Evolutionary conservation across 92 coral and sea anemone species (phyloP).

Genomic region (Blastomussa wellsi): DNA sequence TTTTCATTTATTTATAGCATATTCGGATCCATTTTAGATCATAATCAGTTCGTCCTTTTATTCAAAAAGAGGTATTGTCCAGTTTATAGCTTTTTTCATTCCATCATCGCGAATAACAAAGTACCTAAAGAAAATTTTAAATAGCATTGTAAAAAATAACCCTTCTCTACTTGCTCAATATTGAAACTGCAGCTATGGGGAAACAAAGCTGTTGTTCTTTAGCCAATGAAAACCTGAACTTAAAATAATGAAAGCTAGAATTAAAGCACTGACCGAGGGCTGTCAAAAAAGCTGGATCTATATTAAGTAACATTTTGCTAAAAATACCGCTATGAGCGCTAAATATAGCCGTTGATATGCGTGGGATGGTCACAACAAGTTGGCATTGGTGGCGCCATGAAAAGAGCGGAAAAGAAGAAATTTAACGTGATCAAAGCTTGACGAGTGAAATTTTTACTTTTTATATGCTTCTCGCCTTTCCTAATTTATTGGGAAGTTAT

Average conservation of each 20-base stretch:
- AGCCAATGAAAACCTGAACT: neutral
- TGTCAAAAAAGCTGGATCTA: slow-evolving; percentile 2
- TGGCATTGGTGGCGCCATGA: neutral
- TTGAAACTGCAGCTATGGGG: neutral
- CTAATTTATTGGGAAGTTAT: neutral
- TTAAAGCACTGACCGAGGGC: slow-evolving; percentile 15
- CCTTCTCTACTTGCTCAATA: neutral
- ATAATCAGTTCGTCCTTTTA: neutral
- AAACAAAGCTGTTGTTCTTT: neutral
- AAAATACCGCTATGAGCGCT: slow-evolving; percentile 9
- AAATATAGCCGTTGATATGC: slow-evolving; percentile 15
- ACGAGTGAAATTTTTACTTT: neutral
- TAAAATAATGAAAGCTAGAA: neutral
- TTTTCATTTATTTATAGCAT: neutral
- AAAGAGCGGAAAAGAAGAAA: slow-evolving; percentile 3
- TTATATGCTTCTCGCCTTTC: neutral
- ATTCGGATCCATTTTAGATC: neutral
- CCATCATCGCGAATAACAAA: neutral
- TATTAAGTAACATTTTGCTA: neutral
- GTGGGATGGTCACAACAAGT: neutral
- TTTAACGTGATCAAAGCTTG: neutral
- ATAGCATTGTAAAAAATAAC: neutral
- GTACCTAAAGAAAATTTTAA: neutral
- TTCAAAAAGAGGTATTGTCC: neutral
- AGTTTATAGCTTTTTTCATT: neutral